These are phyloP conservation scores for Avahi laniger DNA, from an alignment of 2,797 vertebrate species.

Conservation along the genomic window DNA sequence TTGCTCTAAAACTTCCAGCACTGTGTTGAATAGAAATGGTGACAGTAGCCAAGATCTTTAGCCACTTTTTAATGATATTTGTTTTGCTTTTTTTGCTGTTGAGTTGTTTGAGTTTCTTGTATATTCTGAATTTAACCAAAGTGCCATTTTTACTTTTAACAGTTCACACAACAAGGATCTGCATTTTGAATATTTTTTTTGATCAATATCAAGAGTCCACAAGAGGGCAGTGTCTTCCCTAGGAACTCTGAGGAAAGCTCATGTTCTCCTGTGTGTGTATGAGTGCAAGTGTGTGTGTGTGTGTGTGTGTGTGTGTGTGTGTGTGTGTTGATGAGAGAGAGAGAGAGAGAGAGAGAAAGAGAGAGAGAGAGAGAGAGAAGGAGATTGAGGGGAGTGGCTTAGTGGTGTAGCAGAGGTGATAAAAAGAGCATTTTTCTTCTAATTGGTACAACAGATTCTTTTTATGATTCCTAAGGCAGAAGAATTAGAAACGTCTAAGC, in stretches of 20 bases:
- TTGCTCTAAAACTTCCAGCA: too few relatives aligned
- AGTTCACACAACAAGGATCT: neutral
- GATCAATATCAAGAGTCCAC: neutral
- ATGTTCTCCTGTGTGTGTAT: neutral
- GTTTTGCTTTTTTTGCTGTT: too few relatives aligned
- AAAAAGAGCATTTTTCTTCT: neutral
- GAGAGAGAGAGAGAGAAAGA: neutral
- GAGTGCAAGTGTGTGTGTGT: neutral
- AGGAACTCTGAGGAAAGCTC: neutral
- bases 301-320: neutral
- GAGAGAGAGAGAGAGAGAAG: too few relatives aligned
- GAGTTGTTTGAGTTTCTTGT: too few relatives aligned
- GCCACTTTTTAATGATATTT: too few relatives aligned
- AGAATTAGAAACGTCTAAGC: neutral
- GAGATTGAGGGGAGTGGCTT: neutral
- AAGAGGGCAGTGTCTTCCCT: slow-evolving; percentile 55
- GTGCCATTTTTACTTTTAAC: neutral
- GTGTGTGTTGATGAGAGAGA: neutral
- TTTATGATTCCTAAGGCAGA: neutral
- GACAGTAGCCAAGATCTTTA: too few relatives aligned
- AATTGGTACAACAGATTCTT: neutral
- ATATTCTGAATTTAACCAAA: neutral
- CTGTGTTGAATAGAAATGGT: too few relatives aligned
- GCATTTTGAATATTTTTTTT: neutral
- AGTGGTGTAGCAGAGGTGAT: neutral